Conservation (phyloP, 2,797 vertebrate species). For the Liasis olivaceus region DNA sequence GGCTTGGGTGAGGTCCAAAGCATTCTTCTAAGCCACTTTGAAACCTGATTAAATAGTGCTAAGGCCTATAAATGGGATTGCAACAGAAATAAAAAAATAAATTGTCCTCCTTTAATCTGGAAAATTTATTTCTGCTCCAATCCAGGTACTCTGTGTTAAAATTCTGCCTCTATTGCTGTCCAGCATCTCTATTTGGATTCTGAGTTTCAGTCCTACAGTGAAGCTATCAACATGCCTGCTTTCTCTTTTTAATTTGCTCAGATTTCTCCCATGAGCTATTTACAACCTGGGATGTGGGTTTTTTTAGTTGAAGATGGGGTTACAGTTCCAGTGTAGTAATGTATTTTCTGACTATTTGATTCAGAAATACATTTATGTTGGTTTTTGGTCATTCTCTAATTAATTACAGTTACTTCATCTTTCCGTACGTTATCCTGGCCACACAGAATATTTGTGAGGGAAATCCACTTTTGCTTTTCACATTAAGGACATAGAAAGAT, state of each 20-base stretch:
- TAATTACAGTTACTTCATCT: background rate
- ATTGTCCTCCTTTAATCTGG: background rate
- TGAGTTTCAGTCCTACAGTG: background rate
- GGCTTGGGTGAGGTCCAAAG: background rate
- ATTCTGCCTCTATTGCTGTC: background rate
- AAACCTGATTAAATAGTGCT: background rate
- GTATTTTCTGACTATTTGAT: background rate
- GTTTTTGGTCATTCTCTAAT: background rate
- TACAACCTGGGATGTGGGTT: background rate
- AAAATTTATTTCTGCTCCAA: background rate
- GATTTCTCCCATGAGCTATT: background rate
- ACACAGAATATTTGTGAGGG: background rate
- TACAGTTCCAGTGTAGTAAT: background rate
- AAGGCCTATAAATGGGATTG: background rate
- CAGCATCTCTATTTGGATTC: background rate
- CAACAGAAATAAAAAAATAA: background rate
- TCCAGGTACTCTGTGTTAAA: background rate
- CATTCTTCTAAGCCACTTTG: background rate
- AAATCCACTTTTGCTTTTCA: background rate
- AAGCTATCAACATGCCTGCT: background rate
- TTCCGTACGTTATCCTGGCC: background rate
- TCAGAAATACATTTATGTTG: background rate
- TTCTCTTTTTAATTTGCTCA: background rate
- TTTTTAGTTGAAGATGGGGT: background rate
- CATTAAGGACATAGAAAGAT: background rate